A percentile compares a stretch with the other conserved stretches of the same genome.
phyloP scores from a whole-genome alignment of 2,888 invertebrate genomes.

The Acrobasis suavella region DNA sequence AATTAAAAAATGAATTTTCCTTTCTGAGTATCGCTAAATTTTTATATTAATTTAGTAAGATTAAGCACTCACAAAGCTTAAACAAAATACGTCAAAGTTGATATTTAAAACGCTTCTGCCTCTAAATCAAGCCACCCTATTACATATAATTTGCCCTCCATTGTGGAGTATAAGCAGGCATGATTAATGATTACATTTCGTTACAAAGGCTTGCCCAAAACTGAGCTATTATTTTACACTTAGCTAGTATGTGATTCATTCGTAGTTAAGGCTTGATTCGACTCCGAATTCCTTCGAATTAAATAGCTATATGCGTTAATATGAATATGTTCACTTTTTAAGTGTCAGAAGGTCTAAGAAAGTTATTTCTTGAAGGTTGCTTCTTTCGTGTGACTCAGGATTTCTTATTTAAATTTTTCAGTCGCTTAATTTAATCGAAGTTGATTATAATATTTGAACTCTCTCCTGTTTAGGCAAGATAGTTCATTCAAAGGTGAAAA shows the following conservation, averaged over 20 bases:
- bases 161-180: constrained; percentile 39
- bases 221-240: constrained; percentile 64
- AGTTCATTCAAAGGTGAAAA: too few relatives aligned
- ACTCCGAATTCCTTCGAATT: constrained; percentile 18
- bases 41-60: too few relatives aligned
- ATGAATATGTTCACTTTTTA: constrained; percentile 14
- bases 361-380: constrained; percentile 9
- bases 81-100: too few relatives aligned
- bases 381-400: not conserved
- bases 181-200: constrained; percentile 61
- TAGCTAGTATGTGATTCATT: constrained; percentile 35
- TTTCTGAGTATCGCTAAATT: too few relatives aligned
- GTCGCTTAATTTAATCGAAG: too few relatives aligned
- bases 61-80: too few relatives aligned
- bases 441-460: too few relatives aligned
- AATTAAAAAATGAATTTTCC: too few relatives aligned
- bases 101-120: constrained; percentile 7
- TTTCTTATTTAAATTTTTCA: not conserved
- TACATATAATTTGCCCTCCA: constrained; percentile 36
- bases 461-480: too few relatives aligned
- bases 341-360: constrained; percentile 9
- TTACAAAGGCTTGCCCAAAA: constrained; percentile 54
- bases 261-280: constrained; percentile 20
- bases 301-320: constrained; percentile 19
- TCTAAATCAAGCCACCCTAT: constrained; percentile 22